A percentile compares a stretch with the other conserved stretches of the same genome.
These are phyloP conservation scores for Mormyrus lacerda DNA, from an alignment of 2,113 vertebrate genomes.

Conservation along the genomic window DNA sequence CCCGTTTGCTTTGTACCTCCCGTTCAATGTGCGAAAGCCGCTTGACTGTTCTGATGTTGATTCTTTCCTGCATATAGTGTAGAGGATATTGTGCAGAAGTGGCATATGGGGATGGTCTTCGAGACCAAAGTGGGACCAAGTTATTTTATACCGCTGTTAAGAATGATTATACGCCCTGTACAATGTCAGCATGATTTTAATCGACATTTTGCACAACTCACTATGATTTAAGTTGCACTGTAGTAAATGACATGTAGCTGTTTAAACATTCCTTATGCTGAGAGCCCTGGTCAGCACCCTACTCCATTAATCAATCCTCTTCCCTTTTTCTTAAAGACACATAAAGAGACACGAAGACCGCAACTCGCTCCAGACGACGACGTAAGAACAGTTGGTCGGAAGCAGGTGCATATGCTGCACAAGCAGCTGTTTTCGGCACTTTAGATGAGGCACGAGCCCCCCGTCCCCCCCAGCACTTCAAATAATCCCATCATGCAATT, in stretches of 20 bases:
- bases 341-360: conserved; percentile 31
- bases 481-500: conserved; percentile 80
- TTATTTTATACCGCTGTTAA: not conserved
- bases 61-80: conserved; percentile 55
- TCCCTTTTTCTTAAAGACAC: conserved; percentile 11
- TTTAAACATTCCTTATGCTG: not conserved
- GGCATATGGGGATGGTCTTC: not conserved
- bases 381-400: conserved; percentile 70
- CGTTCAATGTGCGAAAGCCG: conserved; percentile 64
- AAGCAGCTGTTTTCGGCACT: conserved; percentile 74
- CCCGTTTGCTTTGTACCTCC: conserved; percentile 66
- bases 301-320: not conserved
- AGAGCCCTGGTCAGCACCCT: not conserved
- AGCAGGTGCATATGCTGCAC: conserved; percentile 73
- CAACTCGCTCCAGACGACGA: conserved; percentile 61
- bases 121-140: not conserved
- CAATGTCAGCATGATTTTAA: not conserved
- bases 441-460: conserved; percentile 48
- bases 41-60: conserved; percentile 59
- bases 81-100: not conserved
- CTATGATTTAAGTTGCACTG: not conserved
- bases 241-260: not conserved
- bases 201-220: not conserved
- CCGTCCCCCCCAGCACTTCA: conserved; percentile 69
- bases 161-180: not conserved